Base-by-base conservation (phyloP, 2,113 vertebrate species). In the Cottus gobio region DNA sequence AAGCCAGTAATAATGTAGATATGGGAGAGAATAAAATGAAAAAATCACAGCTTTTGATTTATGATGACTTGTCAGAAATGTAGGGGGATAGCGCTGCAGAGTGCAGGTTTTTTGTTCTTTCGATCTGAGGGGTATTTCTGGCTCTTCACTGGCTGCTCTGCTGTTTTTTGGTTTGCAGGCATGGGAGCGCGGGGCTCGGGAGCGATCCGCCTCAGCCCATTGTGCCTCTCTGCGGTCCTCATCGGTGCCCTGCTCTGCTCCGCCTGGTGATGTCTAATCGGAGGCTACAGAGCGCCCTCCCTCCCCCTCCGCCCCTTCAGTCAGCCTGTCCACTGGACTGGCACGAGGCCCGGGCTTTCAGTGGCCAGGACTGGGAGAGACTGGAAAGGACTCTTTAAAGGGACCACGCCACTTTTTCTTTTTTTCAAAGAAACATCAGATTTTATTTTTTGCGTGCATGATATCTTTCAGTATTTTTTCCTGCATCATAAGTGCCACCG, bases 141-240 rank as follows among this genome's bases (percentile, higher is more conserved):
- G 24, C 84, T 78, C 31, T 56, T 73, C 65, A 88, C 50, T 4
- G 64, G 31, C 50, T 83, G 42, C 76, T 83, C n/a, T 85, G 30
- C 52, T 88, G 66, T 3, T 84, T 75, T 73, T 77, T 69, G 74
- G 78, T 54, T 95, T 93, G 39, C 93, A 99, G 97, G 93, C 92
- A 96, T 96, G 96, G 96, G 96, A 84, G 97, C 97, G 1, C 94
- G 95, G 81, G 97, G 97, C 46, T 97, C 96, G 13, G 90, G 94
- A 37, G 92, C 94, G 1, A 77, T 90, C 46, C 10, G 87, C 71
- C 84, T 83, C 13, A 88, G 26, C 52, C 71, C 85, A 44, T 87
- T 86, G 75, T 83, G 81, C 39, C 50, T 92, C 24, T 90, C 92
- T 24, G 85, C 88, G 63, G 93, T 93, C 67, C 80, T 97, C 71